Base-by-base conservation (phyloP, 2,888 invertebrate species). In the Pheosia gnoma region DNA sequence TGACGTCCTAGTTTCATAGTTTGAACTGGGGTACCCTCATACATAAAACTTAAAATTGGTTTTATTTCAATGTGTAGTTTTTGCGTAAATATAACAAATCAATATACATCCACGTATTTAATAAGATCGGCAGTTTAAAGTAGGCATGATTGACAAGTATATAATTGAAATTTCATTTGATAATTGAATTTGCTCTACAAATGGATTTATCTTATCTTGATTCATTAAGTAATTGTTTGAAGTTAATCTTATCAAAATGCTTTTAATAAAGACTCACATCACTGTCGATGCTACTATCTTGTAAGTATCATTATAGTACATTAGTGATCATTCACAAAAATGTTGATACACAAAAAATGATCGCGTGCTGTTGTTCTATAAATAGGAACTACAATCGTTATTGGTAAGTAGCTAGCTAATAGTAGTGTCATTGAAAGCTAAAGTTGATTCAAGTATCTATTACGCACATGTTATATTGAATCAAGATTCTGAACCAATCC, bases 321-420 rank as follows among this genome's bases (percentile, higher is more conserved):
- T 68, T 69, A 62, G 64, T 69, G 72, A 43, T 59, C 62, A 70
- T 65, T 69, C 61, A 43, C 60, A 51, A 69, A 72, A 72, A 64
- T 62, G 52, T 57, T 41, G 58, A 60, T 59, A 49, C 58, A 70
- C 61, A 70, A 70, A 68, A 69, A 64, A 62, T 25, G 61, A 72
- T 68, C 65, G 72, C 69, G 69, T 70, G 69, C 60, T 64, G 72
- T 60, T 68, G 68, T 70, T 64, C 59, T 68, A 60, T 41, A 56
- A 41, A 56, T 39, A 56, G 39, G n/a, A 5, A 55, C 11, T n/a
- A n/a, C 38, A 54, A n/a, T 38, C 54, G 38, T 54, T 51, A 38
- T 38, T 11, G 8, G n/a, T 38, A 54, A 38, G 38, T 54, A 6
- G 36, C 8, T 38, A 7, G 37, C 37, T 51, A 51, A 25, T 51